Conservation (phyloP, 2,888 invertebrate genomes). For the Nebria brevicollis region DNA sequence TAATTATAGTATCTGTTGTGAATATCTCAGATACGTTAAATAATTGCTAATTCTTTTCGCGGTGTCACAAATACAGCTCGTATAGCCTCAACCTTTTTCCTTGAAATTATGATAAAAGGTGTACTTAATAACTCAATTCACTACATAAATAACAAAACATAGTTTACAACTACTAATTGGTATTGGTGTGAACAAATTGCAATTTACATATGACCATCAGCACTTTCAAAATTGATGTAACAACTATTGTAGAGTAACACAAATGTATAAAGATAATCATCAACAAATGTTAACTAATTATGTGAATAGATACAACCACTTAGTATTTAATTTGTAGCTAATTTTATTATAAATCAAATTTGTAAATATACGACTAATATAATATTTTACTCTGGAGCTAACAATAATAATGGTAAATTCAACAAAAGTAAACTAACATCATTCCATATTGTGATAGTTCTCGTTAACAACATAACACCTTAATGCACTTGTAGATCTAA, state of each 20-base stretch:
- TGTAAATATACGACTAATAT: too few relatives aligned
- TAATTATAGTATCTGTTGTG: background rate
- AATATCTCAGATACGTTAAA: background rate
- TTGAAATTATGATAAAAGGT: background rate
- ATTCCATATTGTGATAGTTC: background rate
- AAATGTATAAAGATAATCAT: background rate
- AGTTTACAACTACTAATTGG: background rate
- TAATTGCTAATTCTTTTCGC: background rate
- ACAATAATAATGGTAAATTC: too few relatives aligned
- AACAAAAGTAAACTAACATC: background rate
- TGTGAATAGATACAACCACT: too few relatives aligned
- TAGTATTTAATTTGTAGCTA: too few relatives aligned
- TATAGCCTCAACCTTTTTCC: background rate
- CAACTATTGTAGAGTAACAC: background rate
- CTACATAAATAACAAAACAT: background rate
- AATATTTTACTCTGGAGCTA: too few relatives aligned
- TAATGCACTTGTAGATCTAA: slow-evolving; percentile 71
- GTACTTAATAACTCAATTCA: background rate
- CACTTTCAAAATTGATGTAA: background rate
- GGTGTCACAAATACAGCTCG: background rate
- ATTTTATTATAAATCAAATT: too few relatives aligned
- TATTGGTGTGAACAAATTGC: background rate
- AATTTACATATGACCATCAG: background rate
- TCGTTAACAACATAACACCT: slow-evolving; percentile 5
- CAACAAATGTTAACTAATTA: background rate